A percentile compares a stretch with the other conserved stretches of the same genome.
phyloP scores from a whole-genome alignment of 2,888 invertebrate species.

The Tipula helvola region DNA sequence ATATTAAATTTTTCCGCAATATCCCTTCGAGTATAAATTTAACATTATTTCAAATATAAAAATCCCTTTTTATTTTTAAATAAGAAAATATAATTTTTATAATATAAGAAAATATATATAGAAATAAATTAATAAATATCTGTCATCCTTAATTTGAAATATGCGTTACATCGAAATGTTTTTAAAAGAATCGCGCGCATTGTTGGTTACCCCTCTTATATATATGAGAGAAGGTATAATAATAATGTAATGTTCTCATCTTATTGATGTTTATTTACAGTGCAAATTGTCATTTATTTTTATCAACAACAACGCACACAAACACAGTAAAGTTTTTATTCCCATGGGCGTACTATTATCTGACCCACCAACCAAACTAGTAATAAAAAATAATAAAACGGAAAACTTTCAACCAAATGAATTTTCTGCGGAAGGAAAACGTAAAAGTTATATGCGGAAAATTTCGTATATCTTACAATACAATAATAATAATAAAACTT shows the following conservation, averaged over 20 bases:
- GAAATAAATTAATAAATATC: slow-evolving; percentile 7
- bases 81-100: not conserved
- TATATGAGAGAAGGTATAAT: not conserved
- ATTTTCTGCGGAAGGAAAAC: slow-evolving; percentile 5
- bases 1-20: not conserved
- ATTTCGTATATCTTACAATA: not conserved
- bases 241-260: not conserved
- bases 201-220: not conserved
- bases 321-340: not conserved
- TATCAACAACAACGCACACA: not conserved
- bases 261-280: slow-evolving; percentile 4
- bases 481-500: not conserved
- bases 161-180: not conserved
- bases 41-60: not conserved
- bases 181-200: not conserved
- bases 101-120: not conserved
- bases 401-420: not conserved
- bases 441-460: not conserved
- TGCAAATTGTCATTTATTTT: slow-evolving; percentile 4
- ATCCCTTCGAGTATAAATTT: not conserved
- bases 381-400: not conserved
- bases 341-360: not conserved
- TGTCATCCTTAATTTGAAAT: slow-evolving; percentile 7
- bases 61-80: not conserved
- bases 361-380: slow-evolving; percentile 8